Percentiles rank a stretch among this genome's conserved stretches.
phyloP scores from a whole-genome alignment of 2,113 vertebrate genomes.

The Macquaria australasica region DNA sequence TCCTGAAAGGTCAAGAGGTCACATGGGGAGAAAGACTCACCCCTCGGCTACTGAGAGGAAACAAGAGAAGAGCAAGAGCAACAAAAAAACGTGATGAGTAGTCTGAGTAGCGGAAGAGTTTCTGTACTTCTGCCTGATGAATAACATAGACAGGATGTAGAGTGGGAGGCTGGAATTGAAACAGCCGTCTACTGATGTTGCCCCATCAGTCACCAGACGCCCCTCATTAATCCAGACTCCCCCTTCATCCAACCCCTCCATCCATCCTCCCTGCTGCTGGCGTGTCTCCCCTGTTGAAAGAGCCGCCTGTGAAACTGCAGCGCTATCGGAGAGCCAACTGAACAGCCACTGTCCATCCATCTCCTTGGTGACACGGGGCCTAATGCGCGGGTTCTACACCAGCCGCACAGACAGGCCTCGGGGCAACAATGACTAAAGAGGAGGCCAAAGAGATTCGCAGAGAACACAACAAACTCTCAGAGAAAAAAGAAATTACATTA shows the following conservation, averaged over 20 bases:
- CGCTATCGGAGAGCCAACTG: slow-evolving; percentile 52
- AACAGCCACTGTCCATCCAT: slow-evolving; percentile 72
- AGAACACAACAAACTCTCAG: slow-evolving; percentile 31
- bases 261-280: slow-evolving; percentile 65
- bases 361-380: slow-evolving; percentile 62
- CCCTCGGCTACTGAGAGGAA: not conserved
- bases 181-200: slow-evolving; percentile 74
- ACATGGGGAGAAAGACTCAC: not conserved
- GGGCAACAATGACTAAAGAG: slow-evolving; percentile 26
- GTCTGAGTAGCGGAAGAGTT: slow-evolving; percentile 12
- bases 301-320: slow-evolving; percentile 49
- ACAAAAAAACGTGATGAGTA: not conserved
- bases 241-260: slow-evolving; percentile 46
- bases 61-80: not conserved
- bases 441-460: slow-evolving; percentile 35
- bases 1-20: slow-evolving; percentile 20
- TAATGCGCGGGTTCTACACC: slow-evolving; percentile 52
- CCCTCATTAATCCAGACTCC: slow-evolving; percentile 76
- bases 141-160: slow-evolving; percentile 68
- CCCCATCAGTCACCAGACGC: slow-evolving; percentile 77
- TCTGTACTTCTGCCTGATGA: slow-evolving; percentile 51
- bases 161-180: slow-evolving; percentile 79
- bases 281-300: slow-evolving; percentile 54
- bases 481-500: slow-evolving; percentile 18
- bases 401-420: slow-evolving; percentile 45